Percentiles rank a stretch among this genome's conserved stretches.
These are phyloP conservation scores for Epistrophe eligans DNA, from an alignment of 2,888 invertebrate species.

Conservation along the genomic window DNA sequence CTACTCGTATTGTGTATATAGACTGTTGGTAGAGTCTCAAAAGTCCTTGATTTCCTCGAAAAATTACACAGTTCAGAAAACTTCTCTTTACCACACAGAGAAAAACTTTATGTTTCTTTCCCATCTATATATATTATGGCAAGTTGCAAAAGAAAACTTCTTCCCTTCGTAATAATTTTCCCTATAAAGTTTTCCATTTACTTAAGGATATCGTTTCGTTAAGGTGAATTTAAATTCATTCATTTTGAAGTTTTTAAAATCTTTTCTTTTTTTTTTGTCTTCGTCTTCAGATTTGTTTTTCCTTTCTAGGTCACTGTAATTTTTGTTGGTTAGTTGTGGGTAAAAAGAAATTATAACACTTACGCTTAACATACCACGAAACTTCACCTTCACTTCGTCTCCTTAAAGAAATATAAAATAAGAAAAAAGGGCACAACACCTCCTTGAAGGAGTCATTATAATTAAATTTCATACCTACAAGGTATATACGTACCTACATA, in stretches of 20 bases:
- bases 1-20: background rate
- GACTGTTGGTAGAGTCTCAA: background rate
- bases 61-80: constrained; percentile 30
- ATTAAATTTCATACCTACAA: constrained; percentile 58
- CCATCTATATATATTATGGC: background rate
- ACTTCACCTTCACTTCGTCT: constrained; percentile 35
- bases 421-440: constrained; percentile 23
- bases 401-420: background rate
- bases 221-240: constrained; percentile 68
- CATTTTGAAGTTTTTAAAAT: constrained; percentile 59
- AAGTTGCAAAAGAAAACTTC: constrained; percentile 35
- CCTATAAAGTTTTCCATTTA: constrained; percentile 66
- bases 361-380: constrained; percentile 38
- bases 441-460: constrained; percentile 48
- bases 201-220: constrained; percentile 63
- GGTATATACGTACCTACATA: background rate
- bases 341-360: constrained; percentile 46
- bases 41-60: constrained; percentile 38
- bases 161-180: constrained; percentile 39
- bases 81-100: constrained; percentile 4
- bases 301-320: constrained; percentile 39
- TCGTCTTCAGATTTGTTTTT: background rate
- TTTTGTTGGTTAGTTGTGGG: constrained; percentile 26
- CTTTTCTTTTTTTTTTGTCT: background rate
- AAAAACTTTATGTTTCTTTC: constrained; percentile 22